Base-by-base conservation (phyloP, 2,797 vertebrate species). In the Leucoraja ocellata region DNA sequence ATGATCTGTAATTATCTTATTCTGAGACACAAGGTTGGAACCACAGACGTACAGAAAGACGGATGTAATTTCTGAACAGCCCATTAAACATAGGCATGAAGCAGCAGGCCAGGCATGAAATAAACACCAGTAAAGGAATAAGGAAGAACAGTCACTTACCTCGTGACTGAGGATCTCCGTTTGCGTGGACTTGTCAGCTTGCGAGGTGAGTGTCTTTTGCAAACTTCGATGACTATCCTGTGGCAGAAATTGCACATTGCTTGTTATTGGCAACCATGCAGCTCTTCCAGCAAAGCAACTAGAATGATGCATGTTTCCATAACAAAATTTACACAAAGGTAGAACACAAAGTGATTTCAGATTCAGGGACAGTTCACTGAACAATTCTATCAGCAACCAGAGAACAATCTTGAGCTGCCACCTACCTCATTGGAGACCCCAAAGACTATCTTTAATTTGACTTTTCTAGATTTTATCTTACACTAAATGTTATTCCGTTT, bases 151-250 rank as follows among this genome's bases (percentile, higher is more conserved):
- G n/a, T 46, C 96, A 97, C 98, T 98, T 97, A 99, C 98, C 97
- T 99, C 99, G 94, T 97, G 97, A 95, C 97, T 96, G 94, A 96
- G 93, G 93, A 97, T 96, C 94, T 99, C 99, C 77, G 99, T 99
- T 97, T 99, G 99, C 0, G 98, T 99, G 94, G 97, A 97, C 95
- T 97, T 98, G 96, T 99, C 98, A 95, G 97, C 97, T 96, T 97
- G 97, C 95, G 97, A 97, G 96, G 96, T 95, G 95, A 97, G 96
- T 94, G 96, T 94, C 96, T 96, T 98, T 96, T 97, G 97, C 94
- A 98, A 96, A 95, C 97, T 96, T 95, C 96, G 97, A 94, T 97
- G 96, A 95, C 97, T 97, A 94, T 98, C 98, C 99, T 99, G 96
- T 90, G 96, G 54, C 71, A 92, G 94, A 95, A 95, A 46, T 46